Percentiles rank a stretch among this genome's conserved stretches.
Conservation (phyloP, 1,140 invertebrate species). For the Lepidurus couesii region DNA sequence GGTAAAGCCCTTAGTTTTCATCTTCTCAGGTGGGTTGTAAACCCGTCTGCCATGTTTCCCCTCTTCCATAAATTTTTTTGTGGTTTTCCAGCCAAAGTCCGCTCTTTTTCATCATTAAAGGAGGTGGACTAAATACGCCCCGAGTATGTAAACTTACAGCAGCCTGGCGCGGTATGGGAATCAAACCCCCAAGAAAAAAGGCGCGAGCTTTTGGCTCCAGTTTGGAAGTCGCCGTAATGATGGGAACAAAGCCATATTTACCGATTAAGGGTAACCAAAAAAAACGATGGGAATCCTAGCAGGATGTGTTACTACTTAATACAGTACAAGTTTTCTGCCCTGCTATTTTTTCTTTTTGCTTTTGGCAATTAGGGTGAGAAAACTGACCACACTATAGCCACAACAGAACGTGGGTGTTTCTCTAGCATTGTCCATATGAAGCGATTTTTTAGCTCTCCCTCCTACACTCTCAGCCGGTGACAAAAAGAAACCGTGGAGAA, state of each 20-base stretch:
- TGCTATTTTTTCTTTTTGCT: not conserved
- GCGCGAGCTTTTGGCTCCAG: not conserved
- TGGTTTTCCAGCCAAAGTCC: not conserved
- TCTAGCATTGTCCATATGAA: too few relatives aligned
- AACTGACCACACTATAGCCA: too few relatives aligned
- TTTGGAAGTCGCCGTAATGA: not conserved
- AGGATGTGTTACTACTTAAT: slow-evolving; percentile 2
- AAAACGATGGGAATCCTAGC: not conserved
- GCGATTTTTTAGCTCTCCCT: too few relatives aligned
- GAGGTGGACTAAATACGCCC: not conserved
- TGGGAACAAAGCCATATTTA: not conserved
- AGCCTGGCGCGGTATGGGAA: not conserved
- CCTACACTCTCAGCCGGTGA: too few relatives aligned
- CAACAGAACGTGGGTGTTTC: too few relatives aligned
- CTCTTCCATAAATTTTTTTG: not conserved
- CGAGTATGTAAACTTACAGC: not conserved
- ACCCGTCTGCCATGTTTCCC: not conserved
- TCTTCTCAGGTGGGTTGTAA: too few relatives aligned
- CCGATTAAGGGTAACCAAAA: not conserved
- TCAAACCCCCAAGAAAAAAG: not conserved
- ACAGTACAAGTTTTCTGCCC: not conserved
- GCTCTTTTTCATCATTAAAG: not conserved
- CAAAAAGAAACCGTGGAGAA: too few relatives aligned
- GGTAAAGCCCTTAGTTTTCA: not conserved
- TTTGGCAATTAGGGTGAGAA: too few relatives aligned